phyloP scores from a whole-genome alignment of 2,797 vertebrate genomes.

The Vireo griseus region DNA sequence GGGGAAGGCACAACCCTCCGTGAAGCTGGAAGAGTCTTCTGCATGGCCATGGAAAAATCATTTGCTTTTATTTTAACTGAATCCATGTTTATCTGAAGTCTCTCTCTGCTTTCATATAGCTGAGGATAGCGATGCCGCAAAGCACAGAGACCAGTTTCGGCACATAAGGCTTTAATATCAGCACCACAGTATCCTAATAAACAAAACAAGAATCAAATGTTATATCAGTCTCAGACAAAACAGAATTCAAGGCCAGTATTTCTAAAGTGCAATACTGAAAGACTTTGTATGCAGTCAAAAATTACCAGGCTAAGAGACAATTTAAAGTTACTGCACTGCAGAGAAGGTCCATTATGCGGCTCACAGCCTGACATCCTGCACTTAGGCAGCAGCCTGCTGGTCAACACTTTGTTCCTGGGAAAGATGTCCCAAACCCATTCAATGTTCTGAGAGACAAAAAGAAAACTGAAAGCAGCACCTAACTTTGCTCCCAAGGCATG shows the following conservation, averaged over 20 bases:
- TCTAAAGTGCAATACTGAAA: background rate
- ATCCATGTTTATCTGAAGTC: conserved; percentile 84
- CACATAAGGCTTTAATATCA: conserved; percentile 90
- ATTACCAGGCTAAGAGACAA: background rate
- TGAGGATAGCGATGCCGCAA: conserved; percentile 89
- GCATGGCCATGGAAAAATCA: conserved; percentile 88
- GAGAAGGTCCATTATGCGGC: background rate
- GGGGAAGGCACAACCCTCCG: conserved; percentile 84
- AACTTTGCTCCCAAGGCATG: background rate
- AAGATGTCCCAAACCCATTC: background rate
- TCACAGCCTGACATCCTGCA: background rate
- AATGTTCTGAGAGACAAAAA: background rate
- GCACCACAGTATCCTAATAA: conserved; percentile 74
- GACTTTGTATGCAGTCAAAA: background rate
- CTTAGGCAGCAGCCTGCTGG: background rate
- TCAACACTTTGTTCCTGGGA: background rate
- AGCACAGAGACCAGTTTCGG: conserved; percentile 90
- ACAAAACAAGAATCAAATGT: background rate
- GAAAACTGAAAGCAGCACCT: background rate
- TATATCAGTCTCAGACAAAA: background rate
- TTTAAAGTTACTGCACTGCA: background rate
- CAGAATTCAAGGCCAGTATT: background rate
- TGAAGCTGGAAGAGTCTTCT: conserved; percentile 87
- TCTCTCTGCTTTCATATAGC: conserved; percentile 87
- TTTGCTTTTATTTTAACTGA: conserved; percentile 83